Evolutionary conservation across 2,888 invertebrate genomes (phyloP).

Genomic region (Sinopyrophorus schimmeli): DNA sequence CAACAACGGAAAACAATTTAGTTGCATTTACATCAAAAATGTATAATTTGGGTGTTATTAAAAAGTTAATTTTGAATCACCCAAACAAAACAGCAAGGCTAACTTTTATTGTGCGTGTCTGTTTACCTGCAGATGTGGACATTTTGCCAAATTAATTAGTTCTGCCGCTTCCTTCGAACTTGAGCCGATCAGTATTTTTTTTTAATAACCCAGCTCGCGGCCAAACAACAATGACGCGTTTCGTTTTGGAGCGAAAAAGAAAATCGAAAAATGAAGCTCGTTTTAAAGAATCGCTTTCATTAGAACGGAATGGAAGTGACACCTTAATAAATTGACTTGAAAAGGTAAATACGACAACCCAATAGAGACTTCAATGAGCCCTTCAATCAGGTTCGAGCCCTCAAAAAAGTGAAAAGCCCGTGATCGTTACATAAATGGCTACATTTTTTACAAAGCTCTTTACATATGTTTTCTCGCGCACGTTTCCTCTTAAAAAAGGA

Average conservation of each 20-base stretch:
- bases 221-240: no score
- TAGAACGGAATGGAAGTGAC: constrained; percentile 14
- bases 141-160: no score
- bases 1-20: no score
- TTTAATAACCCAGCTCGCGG: no score
- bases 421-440: constrained; percentile 25
- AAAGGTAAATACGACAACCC: constrained; percentile 23
- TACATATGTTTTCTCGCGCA: constrained; percentile 6
- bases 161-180: no score
- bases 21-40: no score
- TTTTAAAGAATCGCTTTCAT: constrained; percentile 16
- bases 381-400: constrained; percentile 15
- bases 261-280: constrained; percentile 6
- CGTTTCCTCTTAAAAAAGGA: neutral
- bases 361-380: constrained; percentile 22
- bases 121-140: no score
- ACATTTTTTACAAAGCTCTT: constrained; percentile 20
- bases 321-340: constrained; percentile 20
- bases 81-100: no score
- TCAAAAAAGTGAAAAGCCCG: constrained; percentile 20
- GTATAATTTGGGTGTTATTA: no score
- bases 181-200: no score
- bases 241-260: constrained; percentile 1
- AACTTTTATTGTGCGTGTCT: no score
- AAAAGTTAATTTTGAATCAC: no score